Base-by-base conservation (phyloP, 2,888 invertebrate species). In the Rhyacophila evoluta region DNA sequence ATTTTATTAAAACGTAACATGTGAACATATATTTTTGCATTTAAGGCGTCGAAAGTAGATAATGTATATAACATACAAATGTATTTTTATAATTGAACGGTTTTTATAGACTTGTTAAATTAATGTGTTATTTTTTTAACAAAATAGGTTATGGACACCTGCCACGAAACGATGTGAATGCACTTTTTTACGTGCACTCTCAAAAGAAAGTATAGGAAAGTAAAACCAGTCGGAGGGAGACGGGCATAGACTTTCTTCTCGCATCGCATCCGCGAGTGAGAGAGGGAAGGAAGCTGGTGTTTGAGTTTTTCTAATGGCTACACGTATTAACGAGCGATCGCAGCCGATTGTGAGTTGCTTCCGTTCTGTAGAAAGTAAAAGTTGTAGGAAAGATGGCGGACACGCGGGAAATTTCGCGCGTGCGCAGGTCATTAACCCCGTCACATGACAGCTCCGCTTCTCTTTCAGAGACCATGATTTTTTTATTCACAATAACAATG, bases 311-410 rank as follows among this genome's bases (percentile, higher is more conserved):
- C 55, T 55, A 55, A 55, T 55, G 55, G 55, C 12, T 55, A 25
- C 55, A 6, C 55, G 55, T 55, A 55, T 55, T 55, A 55, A 55
- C 55, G 55, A 55, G 55, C 55, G 55, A 55, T 55, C 55, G 25
- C 55, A 55, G 55, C 19, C 19, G 55, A 55, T 55, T 55, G 55
- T 55, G 55, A 55, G 55, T 55, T 19, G 55, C 55, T 55, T 55
- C 55, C 55, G 55, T 55, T 55, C 55, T 10, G 10, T 55, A 55
- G 55, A 55, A 55, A 55, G 55, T 55, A 55, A 55, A 55, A 55
- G 55, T 55, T 55, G 55, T 55, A 55, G 55, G 55, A 55, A 55
- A 55, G 55, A 55, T 55, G 55, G 55, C 55, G 55, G 55, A 55
- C 15, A 10, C 55, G 55, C 55, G 55, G 55, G 55, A 55, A 55